Base-by-base conservation (phyloP, 1,140 invertebrate genomes). In the Berghia stephanieae region DNA sequence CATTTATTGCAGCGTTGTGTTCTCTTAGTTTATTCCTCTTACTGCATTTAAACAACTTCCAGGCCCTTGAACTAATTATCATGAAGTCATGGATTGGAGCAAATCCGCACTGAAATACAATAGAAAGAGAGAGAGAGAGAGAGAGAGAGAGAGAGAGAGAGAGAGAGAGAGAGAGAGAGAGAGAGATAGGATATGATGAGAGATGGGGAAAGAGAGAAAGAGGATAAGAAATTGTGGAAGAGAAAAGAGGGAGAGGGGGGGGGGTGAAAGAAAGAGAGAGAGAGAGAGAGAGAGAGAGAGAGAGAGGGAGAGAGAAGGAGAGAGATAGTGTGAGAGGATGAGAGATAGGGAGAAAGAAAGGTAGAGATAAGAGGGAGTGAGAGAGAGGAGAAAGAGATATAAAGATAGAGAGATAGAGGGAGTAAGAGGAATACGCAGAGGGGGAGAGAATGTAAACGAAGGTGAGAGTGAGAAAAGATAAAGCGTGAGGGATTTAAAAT, bases 271-370 rank as follows among this genome's bases (percentile, higher is more conserved):
- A n/a, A n/a, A 68, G 4, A 34, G 40, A 34, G 66, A 38, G 55
- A 60, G 21, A 21, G 55, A 60, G 55, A 40, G 5, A 27, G 40
- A 42, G 1, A 40, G 13, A 70, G 68, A 42, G 18, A 10, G 63
- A 67, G 63, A 67, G 31, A 34, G 63, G 3, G 63, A 67, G 63
- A 67, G 63, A 4, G 63, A 67, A 38, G n/a, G 31, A 1, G 63
- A 67, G 63, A 67, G 63, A 67, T 3, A 34, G n/a, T 16, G 31
- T 18, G 63, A 24, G 31, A n/a, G 31, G 42, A 38, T 18, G n/a
- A n/a, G 21, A 31, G 69, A n/a, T 18, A 27, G 21, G 34, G 27
- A 21, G 21, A 44, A 27, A 27, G 44, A 21, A 31, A 21, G 2
- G 24, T 21, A 18, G 0, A 69, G 18, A 4, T 13, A 16, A 3